Percentiles rank a stretch among this genome's conserved stretches.
These are phyloP conservation scores for Euwallacea similis DNA, from an alignment of 1,140 invertebrate genomes.

Conservation along the genomic window DNA sequence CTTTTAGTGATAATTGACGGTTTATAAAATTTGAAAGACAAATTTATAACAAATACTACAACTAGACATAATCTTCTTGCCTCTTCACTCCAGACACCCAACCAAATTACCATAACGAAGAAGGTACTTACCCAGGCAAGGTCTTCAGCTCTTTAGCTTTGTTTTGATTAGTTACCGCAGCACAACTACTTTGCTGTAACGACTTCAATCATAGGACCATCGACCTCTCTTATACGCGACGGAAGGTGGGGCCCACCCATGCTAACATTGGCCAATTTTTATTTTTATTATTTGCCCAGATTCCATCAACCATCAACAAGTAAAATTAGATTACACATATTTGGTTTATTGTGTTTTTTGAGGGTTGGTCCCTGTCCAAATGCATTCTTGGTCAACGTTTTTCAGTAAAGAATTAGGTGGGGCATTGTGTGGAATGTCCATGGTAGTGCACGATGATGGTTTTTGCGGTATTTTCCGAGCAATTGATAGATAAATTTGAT, in stretches of 20 bases:
- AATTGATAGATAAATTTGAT: too few species aligned
- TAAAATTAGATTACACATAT: conserved; percentile 18
- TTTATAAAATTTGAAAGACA: too few species aligned
- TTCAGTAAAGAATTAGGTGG: background rate
- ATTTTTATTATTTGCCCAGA: conserved; percentile 22
- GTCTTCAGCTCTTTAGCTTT: conserved; percentile 7
- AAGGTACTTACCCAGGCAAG: conserved; percentile 9
- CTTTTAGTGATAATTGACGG: too few species aligned
- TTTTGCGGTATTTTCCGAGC: too few species aligned
- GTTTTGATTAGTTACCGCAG: conserved; percentile 21
- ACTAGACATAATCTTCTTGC: too few species aligned
- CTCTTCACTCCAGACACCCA: too few species aligned
- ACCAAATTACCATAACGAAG: background rate
- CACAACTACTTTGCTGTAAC: conserved; percentile 25
- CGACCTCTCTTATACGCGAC: conserved; percentile 51
- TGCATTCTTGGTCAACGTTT: background rate
- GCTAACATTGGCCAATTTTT: conserved; percentile 32
- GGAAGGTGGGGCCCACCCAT: conserved; percentile 42
- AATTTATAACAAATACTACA: too few species aligned
- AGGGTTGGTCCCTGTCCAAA: conserved; percentile 9
- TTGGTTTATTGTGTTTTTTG: conserved; percentile 16
- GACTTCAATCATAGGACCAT: conserved; percentile 41
- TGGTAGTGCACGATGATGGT: too few species aligned
- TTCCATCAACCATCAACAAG: conserved; percentile 14
- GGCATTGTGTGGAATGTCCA: too few species aligned